These are phyloP conservation scores for Grammomys dolichurus DNA, from an alignment of 2,113 vertebrate genomes.

Conservation along the genomic window DNA sequence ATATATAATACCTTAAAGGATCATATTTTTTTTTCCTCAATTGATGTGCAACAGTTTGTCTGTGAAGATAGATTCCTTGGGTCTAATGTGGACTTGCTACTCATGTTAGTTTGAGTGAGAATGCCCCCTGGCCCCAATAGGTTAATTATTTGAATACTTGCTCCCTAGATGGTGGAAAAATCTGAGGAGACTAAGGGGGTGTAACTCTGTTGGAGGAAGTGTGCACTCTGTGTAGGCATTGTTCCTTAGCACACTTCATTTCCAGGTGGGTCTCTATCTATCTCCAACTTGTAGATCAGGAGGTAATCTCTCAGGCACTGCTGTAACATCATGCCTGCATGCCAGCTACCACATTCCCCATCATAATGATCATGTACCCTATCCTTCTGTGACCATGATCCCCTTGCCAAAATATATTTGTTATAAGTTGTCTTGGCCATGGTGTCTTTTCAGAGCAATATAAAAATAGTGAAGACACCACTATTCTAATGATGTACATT, in stretches of 20 bases:
- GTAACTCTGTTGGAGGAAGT: background rate
- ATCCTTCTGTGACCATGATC: background rate
- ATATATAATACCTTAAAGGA: background rate
- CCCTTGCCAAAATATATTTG: background rate
- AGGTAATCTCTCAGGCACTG: background rate
- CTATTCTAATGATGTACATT: background rate
- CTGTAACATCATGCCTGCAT: background rate
- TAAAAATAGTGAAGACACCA: background rate
- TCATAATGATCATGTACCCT: background rate
- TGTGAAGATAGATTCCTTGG: constrained; percentile 4
- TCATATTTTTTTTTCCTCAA: background rate
- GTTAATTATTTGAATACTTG: background rate
- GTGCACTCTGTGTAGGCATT: background rate
- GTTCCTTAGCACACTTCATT: background rate
- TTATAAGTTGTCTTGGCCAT: background rate
- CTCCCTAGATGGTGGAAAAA: background rate
- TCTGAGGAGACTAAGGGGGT: background rate
- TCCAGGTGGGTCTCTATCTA: background rate
- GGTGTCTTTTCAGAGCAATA: background rate
- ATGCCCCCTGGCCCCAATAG: background rate
- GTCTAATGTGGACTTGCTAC: background rate
- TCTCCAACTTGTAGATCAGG: background rate
- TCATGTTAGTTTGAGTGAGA: background rate
- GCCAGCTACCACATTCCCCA: background rate
- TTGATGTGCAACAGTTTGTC: background rate